These are phyloP conservation scores for Micronycteris hirsuta DNA, from an alignment of 2,113 vertebrate genomes.

Conservation along the genomic window DNA sequence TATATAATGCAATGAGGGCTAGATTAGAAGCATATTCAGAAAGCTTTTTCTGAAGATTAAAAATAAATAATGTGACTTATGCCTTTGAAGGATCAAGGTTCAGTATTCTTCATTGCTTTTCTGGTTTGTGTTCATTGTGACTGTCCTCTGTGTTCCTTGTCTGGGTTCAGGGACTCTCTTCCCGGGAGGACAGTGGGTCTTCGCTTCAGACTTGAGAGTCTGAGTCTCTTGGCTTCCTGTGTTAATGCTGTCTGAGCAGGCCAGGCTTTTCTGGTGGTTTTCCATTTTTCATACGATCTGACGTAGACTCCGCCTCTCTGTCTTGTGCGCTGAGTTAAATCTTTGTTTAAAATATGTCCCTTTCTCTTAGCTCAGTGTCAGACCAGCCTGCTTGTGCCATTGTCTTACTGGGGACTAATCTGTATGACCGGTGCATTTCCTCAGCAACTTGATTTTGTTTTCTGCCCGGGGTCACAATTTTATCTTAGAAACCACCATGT, in stretches of 20 bases:
- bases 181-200: background rate
- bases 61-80: background rate
- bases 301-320: background rate
- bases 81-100: background rate
- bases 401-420: slow-evolving; percentile 4
- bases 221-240: background rate
- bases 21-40: background rate
- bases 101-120: background rate
- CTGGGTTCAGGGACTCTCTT: background rate
- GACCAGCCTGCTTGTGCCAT: background rate
- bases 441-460: background rate
- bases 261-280: background rate
- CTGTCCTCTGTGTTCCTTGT: background rate
- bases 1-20: background rate
- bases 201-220: background rate
- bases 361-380: slow-evolving; percentile 10
- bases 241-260: background rate
- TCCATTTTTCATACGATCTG: background rate
- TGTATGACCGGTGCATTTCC: background rate
- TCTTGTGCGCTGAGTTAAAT: background rate
- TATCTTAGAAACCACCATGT: background rate
- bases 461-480: background rate
- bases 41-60: background rate
- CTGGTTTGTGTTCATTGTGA: background rate
- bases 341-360: background rate